Percentiles rank a stretch among this genome's conserved stretches.
Evolutionary conservation across 2,113 vertebrate genomes (phyloP).

Genomic region (Xiphophorus hellerii): DNA sequence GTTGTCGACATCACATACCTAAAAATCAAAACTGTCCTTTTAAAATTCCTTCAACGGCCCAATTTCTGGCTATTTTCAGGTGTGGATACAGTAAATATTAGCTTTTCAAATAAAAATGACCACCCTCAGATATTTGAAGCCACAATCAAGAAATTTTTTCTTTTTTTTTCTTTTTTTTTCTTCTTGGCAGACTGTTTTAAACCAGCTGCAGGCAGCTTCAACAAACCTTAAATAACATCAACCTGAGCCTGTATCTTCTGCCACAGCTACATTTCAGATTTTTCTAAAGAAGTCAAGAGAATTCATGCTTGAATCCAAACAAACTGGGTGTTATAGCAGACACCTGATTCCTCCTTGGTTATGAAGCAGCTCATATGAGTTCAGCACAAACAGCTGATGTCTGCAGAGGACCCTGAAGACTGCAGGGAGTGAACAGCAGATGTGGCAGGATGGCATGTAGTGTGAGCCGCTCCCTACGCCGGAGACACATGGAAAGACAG

Average conservation of each 20-base stretch:
- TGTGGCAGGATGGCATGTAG: conserved; percentile 39
- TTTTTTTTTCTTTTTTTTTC: conserved; percentile 48
- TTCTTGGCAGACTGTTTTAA: conserved; percentile 60
- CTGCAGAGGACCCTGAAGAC: conserved; percentile 3
- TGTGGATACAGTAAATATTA: conserved; percentile 80
- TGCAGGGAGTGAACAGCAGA: conserved; percentile 19
- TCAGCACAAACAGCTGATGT: conserved; percentile 7
- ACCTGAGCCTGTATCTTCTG: conserved; percentile 62
- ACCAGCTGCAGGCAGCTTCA: conserved; percentile 70
- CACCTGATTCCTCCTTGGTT: conserved; percentile 3
- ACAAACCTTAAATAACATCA: conserved; percentile 75
- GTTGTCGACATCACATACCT: no score
- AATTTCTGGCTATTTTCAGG: conserved; percentile 59
- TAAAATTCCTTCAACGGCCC: conserved; percentile 50
- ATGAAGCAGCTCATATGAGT: conserved; percentile 5
- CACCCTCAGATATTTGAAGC: conserved; percentile 75
- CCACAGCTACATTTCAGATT: conserved; percentile 45
- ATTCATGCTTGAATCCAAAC: conserved; percentile 66
- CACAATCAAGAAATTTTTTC: conserved; percentile 67
- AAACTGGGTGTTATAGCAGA: conserved; percentile 44
- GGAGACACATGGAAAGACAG: conserved; percentile 48
- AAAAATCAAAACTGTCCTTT: not conserved
- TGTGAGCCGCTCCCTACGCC: conserved; percentile 41
- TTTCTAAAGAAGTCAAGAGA: conserved; percentile 38
- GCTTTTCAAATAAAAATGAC: conserved; percentile 78